These are phyloP conservation scores for Mimachlamys varia DNA, from an alignment of 2,888 invertebrate genomes.

Conservation along the genomic window DNA sequence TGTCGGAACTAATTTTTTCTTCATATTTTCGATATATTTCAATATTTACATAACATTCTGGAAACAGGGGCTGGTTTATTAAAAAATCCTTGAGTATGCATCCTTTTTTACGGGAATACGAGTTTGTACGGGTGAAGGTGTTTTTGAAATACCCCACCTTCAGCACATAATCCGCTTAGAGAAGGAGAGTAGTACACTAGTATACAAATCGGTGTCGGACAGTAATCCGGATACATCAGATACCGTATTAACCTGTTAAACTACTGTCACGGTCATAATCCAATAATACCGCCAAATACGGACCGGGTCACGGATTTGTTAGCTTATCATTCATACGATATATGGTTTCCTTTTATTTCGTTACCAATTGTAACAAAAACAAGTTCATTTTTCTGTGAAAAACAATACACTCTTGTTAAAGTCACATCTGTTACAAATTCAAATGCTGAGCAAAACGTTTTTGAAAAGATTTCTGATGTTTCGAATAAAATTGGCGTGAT, in stretches of 20 bases:
- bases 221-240: neutral
- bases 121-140: neutral
- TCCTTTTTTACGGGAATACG: neutral
- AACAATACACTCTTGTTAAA: neutral
- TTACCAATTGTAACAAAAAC: neutral
- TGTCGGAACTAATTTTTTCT: too few species aligned
- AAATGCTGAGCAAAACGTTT: too few species aligned
- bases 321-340: neutral
- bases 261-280: neutral
- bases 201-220: slow-evolving; percentile 3
- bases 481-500: neutral
- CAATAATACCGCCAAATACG: neutral
- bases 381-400: neutral
- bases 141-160: neutral
- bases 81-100: too few species aligned
- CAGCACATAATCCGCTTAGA: neutral
- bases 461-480: neutral
- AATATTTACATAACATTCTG: too few species aligned
- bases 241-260: neutral
- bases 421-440: neutral
- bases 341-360: neutral
- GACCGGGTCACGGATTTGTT: neutral
- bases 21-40: too few species aligned
- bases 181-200: neutral
- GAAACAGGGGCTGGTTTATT: too few species aligned